phyloP scores from a whole-genome alignment of 2,888 invertebrate genomes.

The Epirrita christyi region DNA sequence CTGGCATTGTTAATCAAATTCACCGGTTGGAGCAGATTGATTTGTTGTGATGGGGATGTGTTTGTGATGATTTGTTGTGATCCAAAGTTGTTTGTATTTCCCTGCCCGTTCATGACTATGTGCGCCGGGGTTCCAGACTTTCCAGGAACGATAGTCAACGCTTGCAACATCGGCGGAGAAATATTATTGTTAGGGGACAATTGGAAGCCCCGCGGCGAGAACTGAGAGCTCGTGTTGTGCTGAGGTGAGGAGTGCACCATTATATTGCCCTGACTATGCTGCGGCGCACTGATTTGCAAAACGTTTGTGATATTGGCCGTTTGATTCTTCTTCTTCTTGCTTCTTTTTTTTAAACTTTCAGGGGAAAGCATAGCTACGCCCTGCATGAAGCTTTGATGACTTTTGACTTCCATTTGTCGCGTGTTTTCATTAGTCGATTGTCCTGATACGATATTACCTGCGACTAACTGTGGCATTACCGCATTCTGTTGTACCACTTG shows the following conservation, averaged over 20 bases:
- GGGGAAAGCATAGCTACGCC: conserved; percentile 86
- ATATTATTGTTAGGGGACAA: conserved; percentile 88
- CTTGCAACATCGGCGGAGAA: conserved; percentile 89
- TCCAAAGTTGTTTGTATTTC: conserved; percentile 85
- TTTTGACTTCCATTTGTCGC: conserved; percentile 84
- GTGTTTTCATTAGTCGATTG: conserved; percentile 77
- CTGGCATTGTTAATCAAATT: conserved; percentile 90
- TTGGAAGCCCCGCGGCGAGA: conserved; percentile 91
- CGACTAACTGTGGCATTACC: conserved; percentile 88
- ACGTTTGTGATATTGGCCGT: conserved; percentile 89
- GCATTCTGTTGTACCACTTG: conserved; percentile 88
- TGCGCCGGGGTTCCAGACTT: conserved; percentile 90
- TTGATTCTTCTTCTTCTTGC: conserved; percentile 90
- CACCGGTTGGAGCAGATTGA: conserved; percentile 92
- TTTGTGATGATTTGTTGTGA: conserved; percentile 89
- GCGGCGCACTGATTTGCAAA: conserved; percentile 87
- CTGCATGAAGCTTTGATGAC: conserved; percentile 67
- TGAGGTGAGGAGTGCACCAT: conserved; percentile 83
- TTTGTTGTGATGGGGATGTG: conserved; percentile 85
- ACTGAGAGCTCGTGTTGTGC: conserved; percentile 79
- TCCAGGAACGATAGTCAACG: conserved; percentile 90
- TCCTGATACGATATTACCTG: conserved; percentile 86
- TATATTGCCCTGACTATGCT: conserved; percentile 86
- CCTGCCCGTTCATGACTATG: conserved; percentile 91
- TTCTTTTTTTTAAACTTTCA: conserved; percentile 87